phyloP scores from a whole-genome alignment of 2,888 invertebrate genomes.

The Cabera pusaria region DNA sequence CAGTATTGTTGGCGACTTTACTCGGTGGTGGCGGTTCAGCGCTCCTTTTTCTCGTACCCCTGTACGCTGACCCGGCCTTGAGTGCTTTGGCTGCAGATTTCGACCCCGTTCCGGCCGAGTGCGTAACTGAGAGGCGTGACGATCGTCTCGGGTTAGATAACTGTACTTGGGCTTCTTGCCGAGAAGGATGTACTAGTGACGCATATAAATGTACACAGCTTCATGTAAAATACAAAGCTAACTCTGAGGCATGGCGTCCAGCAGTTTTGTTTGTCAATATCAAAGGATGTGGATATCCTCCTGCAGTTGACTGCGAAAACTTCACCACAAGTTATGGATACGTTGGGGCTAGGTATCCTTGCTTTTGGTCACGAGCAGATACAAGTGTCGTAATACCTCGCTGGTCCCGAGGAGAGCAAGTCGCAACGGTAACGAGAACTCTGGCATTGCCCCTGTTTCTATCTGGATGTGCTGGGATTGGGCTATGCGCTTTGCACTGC shows the following conservation, averaged over 20 bases:
- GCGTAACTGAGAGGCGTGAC: slow-evolving; percentile 87
- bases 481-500: slow-evolving; percentile 93
- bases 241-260: slow-evolving; percentile 77
- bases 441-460: slow-evolving; percentile 93
- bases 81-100: slow-evolving; percentile 89
- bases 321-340: slow-evolving; percentile 88
- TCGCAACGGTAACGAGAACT: slow-evolving; percentile 91
- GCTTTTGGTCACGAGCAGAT: slow-evolving; percentile 90
- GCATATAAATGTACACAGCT: slow-evolving; percentile 87
- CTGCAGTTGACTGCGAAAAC: slow-evolving; percentile 88
- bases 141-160: slow-evolving; percentile 89
- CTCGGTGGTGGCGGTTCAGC: slow-evolving; percentile 75
- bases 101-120: slow-evolving; percentile 88
- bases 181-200: slow-evolving; percentile 92
- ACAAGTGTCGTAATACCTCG: slow-evolving; percentile 91
- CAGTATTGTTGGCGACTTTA: slow-evolving; percentile 68
- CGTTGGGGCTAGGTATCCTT: slow-evolving; percentile 86
- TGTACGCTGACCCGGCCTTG: slow-evolving; percentile 78
- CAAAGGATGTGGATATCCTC: slow-evolving; percentile 93
- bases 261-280: slow-evolving; percentile 90
- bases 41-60: slow-evolving; percentile 73
- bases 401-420: slow-evolving; percentile 92
- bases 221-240: slow-evolving; percentile 84
- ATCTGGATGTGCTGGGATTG: slow-evolving; percentile 92
- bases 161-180: slow-evolving; percentile 91